These are phyloP conservation scores for Hyla sarda DNA, from an alignment of 2,113 vertebrate species.

Conservation along the genomic window DNA sequence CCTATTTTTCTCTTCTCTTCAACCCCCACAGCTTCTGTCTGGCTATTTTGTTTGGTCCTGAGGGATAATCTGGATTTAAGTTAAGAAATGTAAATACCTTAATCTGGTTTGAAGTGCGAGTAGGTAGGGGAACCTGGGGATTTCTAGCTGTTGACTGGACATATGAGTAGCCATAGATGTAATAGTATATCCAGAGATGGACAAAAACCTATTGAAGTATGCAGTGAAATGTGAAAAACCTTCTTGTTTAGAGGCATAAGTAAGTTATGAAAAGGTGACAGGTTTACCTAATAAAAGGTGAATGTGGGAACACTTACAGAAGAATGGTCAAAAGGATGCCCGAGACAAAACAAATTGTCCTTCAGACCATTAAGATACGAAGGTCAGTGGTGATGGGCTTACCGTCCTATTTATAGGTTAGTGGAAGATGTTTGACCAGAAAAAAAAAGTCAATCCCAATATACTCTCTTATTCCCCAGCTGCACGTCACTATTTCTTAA, in stretches of 20 bases:
- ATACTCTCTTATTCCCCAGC: not conserved
- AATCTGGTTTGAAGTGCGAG: constrained; percentile 49
- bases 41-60: constrained; percentile 40
- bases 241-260: constrained; percentile 2
- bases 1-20: constrained; percentile 24
- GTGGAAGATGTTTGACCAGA: too few species aligned
- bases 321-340: not conserved
- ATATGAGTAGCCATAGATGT: constrained; percentile 29
- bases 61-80: constrained; percentile 44
- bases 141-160: constrained; percentile 32
- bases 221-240: not conserved
- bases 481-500: not conserved
- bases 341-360: not conserved
- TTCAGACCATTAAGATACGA: not conserved
- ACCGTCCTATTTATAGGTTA: not conserved
- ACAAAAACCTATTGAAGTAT: constrained; percentile 20
- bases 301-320: not conserved
- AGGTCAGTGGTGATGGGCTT: not conserved
- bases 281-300: not conserved
- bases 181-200: constrained; percentile 10
- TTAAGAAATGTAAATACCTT: constrained; percentile 23
- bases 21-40: constrained; percentile 36
- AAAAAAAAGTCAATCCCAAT: not conserved
- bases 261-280: constrained; percentile 2
- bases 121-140: constrained; percentile 28